phyloP scores from a whole-genome alignment of 2,888 invertebrate genomes.

The Thysanoteuthis rhombus region DNA sequence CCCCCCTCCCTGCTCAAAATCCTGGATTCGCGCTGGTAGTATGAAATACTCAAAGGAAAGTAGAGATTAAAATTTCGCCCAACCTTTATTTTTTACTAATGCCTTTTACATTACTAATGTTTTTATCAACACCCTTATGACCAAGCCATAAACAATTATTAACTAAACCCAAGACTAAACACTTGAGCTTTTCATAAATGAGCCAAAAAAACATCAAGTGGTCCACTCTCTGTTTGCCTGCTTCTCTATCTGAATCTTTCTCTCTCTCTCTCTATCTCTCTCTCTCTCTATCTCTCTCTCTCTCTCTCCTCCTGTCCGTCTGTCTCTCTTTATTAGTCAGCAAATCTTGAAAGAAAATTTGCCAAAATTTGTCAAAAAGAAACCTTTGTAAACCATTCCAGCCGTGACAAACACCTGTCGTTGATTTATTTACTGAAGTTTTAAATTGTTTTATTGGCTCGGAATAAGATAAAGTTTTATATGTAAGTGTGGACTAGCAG shows the following conservation, averaged over 20 bases:
- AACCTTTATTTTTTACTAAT: too few relatives aligned
- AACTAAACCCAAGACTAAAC: neutral
- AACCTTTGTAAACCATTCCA: too few relatives aligned
- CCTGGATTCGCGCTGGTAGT: too few relatives aligned
- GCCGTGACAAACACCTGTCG: too few relatives aligned
- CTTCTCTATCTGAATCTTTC: too few relatives aligned
- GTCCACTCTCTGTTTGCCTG: too few relatives aligned
- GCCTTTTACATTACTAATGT: neutral
- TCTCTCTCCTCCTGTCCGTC: neutral
- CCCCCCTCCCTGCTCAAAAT: too few relatives aligned
- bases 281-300: neutral
- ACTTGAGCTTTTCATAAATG: neutral
- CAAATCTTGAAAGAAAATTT: too few relatives aligned
- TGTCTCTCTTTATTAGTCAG: neutral
- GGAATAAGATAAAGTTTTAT: neutral
- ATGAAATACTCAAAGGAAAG: too few relatives aligned
- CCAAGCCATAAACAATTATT: neutral
- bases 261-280: neutral
- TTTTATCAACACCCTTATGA: neutral
- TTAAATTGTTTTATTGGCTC: neutral
- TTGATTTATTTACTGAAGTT: too few relatives aligned
- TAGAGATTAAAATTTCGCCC: too few relatives aligned
- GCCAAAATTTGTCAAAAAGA: too few relatives aligned
- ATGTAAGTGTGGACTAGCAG: neutral
- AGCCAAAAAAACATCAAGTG: neutral